phyloP scores from a whole-genome alignment of 23 tunicate species.

The Corella eumyota region DNA sequence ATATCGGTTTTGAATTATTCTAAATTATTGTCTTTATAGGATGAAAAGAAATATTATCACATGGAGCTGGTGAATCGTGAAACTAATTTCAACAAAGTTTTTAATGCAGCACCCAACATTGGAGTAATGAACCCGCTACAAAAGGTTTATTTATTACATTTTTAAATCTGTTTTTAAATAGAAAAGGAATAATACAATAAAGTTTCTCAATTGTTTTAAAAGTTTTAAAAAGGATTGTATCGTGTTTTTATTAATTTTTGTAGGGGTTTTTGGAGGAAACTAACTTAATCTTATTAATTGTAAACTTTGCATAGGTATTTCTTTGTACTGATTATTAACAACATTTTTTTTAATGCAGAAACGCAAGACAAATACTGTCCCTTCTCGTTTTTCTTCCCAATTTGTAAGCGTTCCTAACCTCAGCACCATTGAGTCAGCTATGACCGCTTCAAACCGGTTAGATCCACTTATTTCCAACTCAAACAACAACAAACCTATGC shows the following conservation, averaged over 20 bases:
- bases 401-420: slow-evolving; percentile 86
- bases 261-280: no score
- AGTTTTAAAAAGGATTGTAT: no score
- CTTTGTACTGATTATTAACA: no score
- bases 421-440: slow-evolving; percentile 68
- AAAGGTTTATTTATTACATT: slow-evolving; percentile 17
- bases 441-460: slow-evolving; percentile 73
- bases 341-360: slow-evolving; percentile 42
- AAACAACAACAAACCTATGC: slow-evolving; percentile 37
- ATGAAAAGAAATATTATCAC: slow-evolving; percentile 89
- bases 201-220: no score
- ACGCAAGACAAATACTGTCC: slow-evolving; percentile 24
- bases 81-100: slow-evolving; percentile 97
- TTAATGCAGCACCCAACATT: slow-evolving; percentile 80
- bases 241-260: no score
- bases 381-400: slow-evolving; percentile 56
- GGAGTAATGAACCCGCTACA: slow-evolving; percentile 83
- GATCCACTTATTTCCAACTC: slow-evolving; percentile 74
- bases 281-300: no score
- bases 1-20: no score
- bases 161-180: no score
- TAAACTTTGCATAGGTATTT: no score
- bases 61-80: slow-evolving; percentile 98
- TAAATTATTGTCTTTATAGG: slow-evolving; percentile 24
- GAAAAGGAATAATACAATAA: no score